phyloP scores from a whole-genome alignment of 2,113 vertebrate genomes.

The Cinclus cinclus region DNA sequence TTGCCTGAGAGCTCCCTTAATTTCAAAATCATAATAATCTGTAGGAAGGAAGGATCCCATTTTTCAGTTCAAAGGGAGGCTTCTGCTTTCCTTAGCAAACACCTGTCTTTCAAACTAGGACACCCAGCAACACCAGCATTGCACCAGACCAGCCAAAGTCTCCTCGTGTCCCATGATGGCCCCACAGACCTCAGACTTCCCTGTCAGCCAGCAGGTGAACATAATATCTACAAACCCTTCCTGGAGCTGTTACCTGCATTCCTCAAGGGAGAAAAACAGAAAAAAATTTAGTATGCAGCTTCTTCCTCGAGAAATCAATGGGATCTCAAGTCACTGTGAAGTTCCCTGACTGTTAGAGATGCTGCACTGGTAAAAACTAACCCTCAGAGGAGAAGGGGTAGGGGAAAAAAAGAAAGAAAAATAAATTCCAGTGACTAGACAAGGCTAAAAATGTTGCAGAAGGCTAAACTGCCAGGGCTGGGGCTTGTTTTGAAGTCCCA shows the following conservation, averaged over 20 bases:
- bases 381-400: neutral
- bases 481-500: neutral
- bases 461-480: neutral
- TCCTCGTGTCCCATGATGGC: neutral
- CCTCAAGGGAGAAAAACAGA: neutral
- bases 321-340: neutral
- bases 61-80: too few relatives aligned
- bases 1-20: too few relatives aligned
- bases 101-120: too few relatives aligned
- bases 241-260: neutral
- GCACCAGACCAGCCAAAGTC: neutral
- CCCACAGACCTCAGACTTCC: neutral
- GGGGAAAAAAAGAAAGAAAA: neutral
- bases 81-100: too few relatives aligned
- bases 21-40: too few relatives aligned
- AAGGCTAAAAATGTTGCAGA: neutral
- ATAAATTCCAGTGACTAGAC: neutral
- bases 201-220: neutral
- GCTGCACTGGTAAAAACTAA: slow-evolving; percentile 29
- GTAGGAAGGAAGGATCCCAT: too few relatives aligned
- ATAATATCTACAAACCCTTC: neutral
- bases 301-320: slow-evolving; percentile 39
- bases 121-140: neutral
- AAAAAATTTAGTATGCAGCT: neutral
- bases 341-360: slow-evolving; percentile 33